Conservation (phyloP, 23 tunicate species). For the Aplidium turbinatum region DNA sequence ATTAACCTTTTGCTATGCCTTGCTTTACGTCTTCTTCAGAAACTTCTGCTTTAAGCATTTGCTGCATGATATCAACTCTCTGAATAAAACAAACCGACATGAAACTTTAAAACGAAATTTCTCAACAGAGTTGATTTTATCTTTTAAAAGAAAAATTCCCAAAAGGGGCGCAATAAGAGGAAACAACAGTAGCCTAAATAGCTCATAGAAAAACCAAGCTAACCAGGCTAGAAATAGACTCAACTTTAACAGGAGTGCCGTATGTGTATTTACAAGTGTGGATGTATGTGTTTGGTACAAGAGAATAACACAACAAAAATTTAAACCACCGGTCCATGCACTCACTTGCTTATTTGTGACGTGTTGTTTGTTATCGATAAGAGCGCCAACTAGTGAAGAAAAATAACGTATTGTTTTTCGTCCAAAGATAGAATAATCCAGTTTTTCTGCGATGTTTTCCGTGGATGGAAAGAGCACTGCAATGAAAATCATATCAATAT, state of each 20-base stretch:
- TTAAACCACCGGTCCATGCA: too few species aligned
- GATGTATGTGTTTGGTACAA: too few species aligned
- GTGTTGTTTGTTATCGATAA: slow-evolving; percentile 22
- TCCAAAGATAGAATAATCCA: slow-evolving; percentile 41
- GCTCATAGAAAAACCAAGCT: too few species aligned
- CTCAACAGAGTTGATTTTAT: background rate
- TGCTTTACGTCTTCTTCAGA: slow-evolving; percentile 34
- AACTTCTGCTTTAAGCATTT: slow-evolving; percentile 67
- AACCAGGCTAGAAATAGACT: too few species aligned
- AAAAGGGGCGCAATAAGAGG: too few species aligned
- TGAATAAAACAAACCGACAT: too few species aligned
- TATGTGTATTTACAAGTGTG: too few species aligned
- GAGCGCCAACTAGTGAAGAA: slow-evolving; percentile 15
- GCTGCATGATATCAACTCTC: slow-evolving; percentile 63
- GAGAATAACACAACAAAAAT: too few species aligned
- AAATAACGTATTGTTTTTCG: slow-evolving; percentile 20
- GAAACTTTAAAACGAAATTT: background rate
- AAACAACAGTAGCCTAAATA: too few species aligned
- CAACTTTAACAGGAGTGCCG: too few species aligned
- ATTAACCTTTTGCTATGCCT: slow-evolving; percentile 14
- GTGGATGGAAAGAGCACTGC: slow-evolving; percentile 54
- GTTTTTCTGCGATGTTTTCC: slow-evolving; percentile 43
- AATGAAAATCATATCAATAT: background rate
- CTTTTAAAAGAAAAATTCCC: too few species aligned
- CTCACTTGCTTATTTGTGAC: background rate